These are phyloP conservation scores for Cololabis saira DNA, from an alignment of 2,113 vertebrate species.

Conservation along the genomic window DNA sequence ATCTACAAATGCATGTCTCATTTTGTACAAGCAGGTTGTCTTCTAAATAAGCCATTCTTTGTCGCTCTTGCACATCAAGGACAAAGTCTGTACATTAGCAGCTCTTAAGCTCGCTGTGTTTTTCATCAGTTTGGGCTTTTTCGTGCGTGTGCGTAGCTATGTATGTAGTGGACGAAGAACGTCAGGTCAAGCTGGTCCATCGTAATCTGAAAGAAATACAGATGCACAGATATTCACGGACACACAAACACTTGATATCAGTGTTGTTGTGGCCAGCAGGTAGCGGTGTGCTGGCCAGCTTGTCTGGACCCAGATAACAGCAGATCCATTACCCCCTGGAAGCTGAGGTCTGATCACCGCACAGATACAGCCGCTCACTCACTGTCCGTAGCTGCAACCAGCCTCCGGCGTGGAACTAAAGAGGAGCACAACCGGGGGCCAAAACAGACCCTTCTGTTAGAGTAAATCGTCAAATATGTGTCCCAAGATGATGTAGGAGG, in stretches of 20 bases:
- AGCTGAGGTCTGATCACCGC: conserved; percentile 74
- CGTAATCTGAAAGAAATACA: conserved; percentile 8
- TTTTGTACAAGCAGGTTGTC: too few species aligned
- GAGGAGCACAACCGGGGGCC: conserved; percentile 55
- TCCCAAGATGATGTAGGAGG: background rate
- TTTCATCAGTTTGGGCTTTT: conserved; percentile 24
- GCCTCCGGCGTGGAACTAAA: conserved; percentile 48
- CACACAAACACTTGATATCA: conserved; percentile 38
- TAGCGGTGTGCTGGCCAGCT: conserved; percentile 77
- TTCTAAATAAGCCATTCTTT: background rate
- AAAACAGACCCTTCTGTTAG: conserved; percentile 38
- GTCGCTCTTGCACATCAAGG: conserved; percentile 13
- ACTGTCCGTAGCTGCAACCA: conserved; percentile 67
- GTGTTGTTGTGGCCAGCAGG: conserved; percentile 73
- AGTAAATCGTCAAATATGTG: conserved; percentile 37
- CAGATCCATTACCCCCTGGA: conserved; percentile 81
- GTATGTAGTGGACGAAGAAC: too few species aligned
- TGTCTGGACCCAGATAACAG: conserved; percentile 79
- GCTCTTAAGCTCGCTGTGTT: background rate
- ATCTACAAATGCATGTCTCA: too few species aligned
- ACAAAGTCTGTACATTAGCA: conserved; percentile 32
- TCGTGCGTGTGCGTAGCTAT: background rate
- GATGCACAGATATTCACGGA: conserved; percentile 22
- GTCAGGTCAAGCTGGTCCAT: conserved; percentile 18
- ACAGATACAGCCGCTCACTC: conserved; percentile 74